Evolutionary conservation across 1,140 invertebrate species (phyloP).

Genomic region (Doryteuthis pealeii): DNA sequence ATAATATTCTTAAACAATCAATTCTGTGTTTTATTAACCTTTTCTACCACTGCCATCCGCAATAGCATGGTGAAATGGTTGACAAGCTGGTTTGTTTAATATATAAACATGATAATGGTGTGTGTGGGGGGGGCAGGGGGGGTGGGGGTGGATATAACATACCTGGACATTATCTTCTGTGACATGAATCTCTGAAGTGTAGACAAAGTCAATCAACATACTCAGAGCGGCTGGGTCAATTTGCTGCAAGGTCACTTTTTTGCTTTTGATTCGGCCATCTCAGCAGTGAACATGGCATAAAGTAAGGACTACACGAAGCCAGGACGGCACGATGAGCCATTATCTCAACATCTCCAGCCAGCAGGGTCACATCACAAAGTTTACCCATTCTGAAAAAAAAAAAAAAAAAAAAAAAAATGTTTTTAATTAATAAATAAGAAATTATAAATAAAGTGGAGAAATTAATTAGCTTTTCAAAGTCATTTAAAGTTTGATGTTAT

Average conservation of each 20-base stretch:
- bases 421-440: too few species aligned
- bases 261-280: slow-evolving; percentile 84
- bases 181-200: slow-evolving; percentile 85
- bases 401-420: slow-evolving; percentile 10
- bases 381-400: slow-evolving; percentile 72
- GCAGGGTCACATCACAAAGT: slow-evolving; percentile 81
- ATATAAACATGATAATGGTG: too few species aligned
- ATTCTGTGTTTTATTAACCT: too few species aligned
- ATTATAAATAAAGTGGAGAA: too few species aligned
- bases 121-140: too few species aligned
- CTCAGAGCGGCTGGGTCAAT: slow-evolving; percentile 78
- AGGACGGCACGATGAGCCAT: slow-evolving; percentile 90
- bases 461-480: too few species aligned
- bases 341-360: slow-evolving; percentile 70
- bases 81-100: too few species aligned
- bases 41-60: too few species aligned
- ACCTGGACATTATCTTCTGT: slow-evolving; percentile 93
- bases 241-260: slow-evolving; percentile 80
- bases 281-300: slow-evolving; percentile 94
- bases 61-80: too few species aligned
- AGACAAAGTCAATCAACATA: slow-evolving; percentile 86
- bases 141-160: too few species aligned
- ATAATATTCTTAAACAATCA: too few species aligned
- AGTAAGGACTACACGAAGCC: slow-evolving; percentile 91
- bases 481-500: too few species aligned